phyloP scores from a whole-genome alignment of 2,888 invertebrate genomes.

The Hirtodrosophila confusa region DNA sequence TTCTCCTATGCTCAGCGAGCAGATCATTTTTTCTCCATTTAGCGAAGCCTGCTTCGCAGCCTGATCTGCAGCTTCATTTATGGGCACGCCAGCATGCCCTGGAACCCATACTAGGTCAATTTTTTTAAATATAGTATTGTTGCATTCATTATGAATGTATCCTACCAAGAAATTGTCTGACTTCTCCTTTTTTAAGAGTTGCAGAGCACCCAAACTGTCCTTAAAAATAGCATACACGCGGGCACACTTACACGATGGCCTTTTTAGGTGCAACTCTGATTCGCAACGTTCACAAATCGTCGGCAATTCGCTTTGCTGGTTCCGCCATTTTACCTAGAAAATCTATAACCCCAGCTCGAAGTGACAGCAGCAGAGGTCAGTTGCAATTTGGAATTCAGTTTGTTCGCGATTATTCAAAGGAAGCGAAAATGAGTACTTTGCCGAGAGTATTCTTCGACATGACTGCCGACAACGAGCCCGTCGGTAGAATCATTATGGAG shows the following conservation, averaged over 20 bases:
- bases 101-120: no score
- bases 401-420: slow-evolving; percentile 86
- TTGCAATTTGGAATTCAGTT: slow-evolving; percentile 84
- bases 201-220: no score
- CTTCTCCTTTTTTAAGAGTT: no score
- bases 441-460: slow-evolving; percentile 96
- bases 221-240: slow-evolving; percentile 39
- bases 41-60: no score
- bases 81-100: no score
- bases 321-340: slow-evolving; percentile 80
- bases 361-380: slow-evolving; percentile 75
- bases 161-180: no score
- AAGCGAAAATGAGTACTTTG: slow-evolving; percentile 91
- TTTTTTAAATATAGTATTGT: no score
- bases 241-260: slow-evolving; percentile 67
- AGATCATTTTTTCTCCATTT: no score
- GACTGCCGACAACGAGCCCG: slow-evolving; percentile 89
- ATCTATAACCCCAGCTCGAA: slow-evolving; percentile 73
- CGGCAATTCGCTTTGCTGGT: slow-evolving; percentile 60
- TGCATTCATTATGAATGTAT: no score
- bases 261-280: slow-evolving; percentile 79
- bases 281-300: slow-evolving; percentile 68
- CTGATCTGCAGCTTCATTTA: no score
- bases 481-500: slow-evolving; percentile 96
- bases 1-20: no score